These are phyloP conservation scores for Delichon dasypus DNA, from an alignment of 2,797 vertebrate genomes.

Conservation along the genomic window DNA sequence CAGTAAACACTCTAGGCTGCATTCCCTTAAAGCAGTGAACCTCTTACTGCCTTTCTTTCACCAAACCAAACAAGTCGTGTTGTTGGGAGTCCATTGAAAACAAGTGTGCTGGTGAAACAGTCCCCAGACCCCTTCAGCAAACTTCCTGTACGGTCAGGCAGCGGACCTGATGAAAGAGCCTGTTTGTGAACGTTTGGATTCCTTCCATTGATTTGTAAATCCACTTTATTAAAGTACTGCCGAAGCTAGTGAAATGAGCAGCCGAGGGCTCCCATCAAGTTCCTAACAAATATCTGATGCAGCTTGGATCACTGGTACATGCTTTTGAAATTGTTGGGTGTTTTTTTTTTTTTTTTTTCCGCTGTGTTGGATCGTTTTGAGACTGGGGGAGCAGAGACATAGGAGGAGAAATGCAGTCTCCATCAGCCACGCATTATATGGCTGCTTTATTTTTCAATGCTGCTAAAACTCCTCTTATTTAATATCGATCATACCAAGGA, in stretches of 20 bases:
- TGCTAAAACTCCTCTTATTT: conserved; percentile 74
- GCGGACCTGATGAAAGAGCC: conserved; percentile 60
- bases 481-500: conserved; percentile 72
- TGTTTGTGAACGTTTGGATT: conserved; percentile 63
- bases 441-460: conserved; percentile 60
- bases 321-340: neutral
- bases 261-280: conserved; percentile 20
- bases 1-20: conserved; percentile 23
- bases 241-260: conserved; percentile 48
- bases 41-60: conserved; percentile 49
- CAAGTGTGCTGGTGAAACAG: conserved; percentile 49
- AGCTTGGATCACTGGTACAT: neutral
- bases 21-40: conserved; percentile 50
- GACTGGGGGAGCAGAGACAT: conserved; percentile 1
- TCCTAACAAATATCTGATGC: conserved; percentile 46
- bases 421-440: conserved; percentile 41
- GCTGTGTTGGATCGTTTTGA: neutral
- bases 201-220: conserved; percentile 67
- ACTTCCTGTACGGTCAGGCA: conserved; percentile 56
- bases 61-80: conserved; percentile 39
- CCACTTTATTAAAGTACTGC: conserved; percentile 57
- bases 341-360: neutral
- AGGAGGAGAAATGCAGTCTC: neutral
- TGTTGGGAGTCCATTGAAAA: conserved; percentile 48
- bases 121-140: conserved; percentile 63